A percentile compares a stretch with the other conserved stretches of the same genome.
Conservation (phyloP, 1,140 invertebrate species). For the Zophobas morio region DNA sequence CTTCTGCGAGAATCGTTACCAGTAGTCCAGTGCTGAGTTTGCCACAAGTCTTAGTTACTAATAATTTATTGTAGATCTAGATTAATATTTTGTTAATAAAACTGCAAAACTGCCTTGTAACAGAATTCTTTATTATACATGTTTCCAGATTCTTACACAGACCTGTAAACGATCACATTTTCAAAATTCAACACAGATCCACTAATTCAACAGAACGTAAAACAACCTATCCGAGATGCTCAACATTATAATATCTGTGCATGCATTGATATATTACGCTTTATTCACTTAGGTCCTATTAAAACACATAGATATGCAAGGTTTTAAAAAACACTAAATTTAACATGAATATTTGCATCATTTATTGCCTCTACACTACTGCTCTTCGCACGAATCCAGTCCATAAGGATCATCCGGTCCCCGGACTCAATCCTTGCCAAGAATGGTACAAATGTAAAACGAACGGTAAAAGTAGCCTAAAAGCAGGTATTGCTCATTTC, state of each 20-base stretch:
- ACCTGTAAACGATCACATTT: conserved; percentile 36
- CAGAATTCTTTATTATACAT: conserved; percentile 40
- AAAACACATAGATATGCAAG: conserved; percentile 56
- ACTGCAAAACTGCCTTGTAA: conserved; percentile 22
- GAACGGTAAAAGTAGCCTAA: conserved; percentile 38
- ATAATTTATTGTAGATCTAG: conserved; percentile 33
- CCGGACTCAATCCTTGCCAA: conserved; percentile 18
- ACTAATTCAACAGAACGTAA: conserved; percentile 11
- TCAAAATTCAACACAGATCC: conserved; percentile 33
- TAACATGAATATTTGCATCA: conserved; percentile 48
- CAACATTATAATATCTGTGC: conserved; percentile 23
- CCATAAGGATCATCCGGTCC: conserved; percentile 16
- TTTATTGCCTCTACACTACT: conserved; percentile 63
- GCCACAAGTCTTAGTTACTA: neutral
- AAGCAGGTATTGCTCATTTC: conserved; percentile 36
- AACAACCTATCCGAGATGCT: conserved; percentile 2
- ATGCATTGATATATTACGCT: conserved; percentile 21
- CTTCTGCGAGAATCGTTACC: too few species aligned
- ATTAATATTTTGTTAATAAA: conserved; percentile 37
- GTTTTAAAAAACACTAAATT: conserved; percentile 40
- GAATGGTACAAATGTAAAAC: conserved; percentile 36
- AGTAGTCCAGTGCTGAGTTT: too few species aligned
- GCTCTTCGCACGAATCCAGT: conserved; percentile 33
- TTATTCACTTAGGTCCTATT: conserved; percentile 40
- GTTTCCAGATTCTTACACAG: conserved; percentile 18